Evolutionary conservation across 2,113 vertebrate species (phyloP).

Genomic region (Phocoena sinus): DNA sequence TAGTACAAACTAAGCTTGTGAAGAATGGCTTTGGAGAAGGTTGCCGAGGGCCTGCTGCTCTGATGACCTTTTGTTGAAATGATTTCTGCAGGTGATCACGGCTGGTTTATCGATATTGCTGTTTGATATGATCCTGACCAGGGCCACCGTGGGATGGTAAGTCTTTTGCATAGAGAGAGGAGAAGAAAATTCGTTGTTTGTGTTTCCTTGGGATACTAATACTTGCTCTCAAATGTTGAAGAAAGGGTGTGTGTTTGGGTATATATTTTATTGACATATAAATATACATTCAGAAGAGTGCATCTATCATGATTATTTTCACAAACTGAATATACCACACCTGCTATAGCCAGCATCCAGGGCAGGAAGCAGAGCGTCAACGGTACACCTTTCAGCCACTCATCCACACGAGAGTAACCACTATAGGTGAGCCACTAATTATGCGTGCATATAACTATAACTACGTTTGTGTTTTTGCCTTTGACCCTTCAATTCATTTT

Average conservation of each 20-base stretch:
- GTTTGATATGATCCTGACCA: conserved; percentile 84
- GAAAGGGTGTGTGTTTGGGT: background rate
- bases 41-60: background rate
- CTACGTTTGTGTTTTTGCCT: background rate
- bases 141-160: conserved; percentile 86
- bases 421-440: background rate
- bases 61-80: conserved; percentile 37
- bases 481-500: background rate
- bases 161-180: conserved; percentile 51
- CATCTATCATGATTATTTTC: background rate
- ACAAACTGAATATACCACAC: background rate
- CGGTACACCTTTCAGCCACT: background rate
- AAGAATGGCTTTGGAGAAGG: background rate
- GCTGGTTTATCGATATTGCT: conserved; percentile 84
- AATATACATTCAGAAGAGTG: background rate
- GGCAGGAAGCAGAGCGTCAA: background rate
- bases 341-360: background rate
- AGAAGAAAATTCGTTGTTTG: background rate
- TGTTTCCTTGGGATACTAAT: background rate
- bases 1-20: background rate
- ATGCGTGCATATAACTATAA: background rate
- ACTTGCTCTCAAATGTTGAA: background rate
- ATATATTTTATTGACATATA: background rate
- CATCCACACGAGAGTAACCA: background rate
- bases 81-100: conserved; percentile 85